Conservation (phyloP, 2,113 vertebrate species). For the Leucoraja erinaceus region DNA sequence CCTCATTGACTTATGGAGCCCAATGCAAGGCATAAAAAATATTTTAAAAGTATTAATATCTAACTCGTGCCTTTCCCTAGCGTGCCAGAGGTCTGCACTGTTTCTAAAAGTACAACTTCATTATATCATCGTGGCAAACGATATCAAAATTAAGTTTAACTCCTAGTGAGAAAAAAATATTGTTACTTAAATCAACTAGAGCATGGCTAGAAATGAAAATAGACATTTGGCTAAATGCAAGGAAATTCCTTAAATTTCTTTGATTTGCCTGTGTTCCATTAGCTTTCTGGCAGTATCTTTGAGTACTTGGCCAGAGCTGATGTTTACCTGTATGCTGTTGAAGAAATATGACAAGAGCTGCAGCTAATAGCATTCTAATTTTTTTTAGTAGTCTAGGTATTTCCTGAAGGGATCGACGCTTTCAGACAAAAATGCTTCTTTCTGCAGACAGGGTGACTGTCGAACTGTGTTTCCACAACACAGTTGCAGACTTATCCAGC, state of each 20-base stretch:
- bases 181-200: constrained; percentile 41
- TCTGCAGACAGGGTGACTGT: constrained; percentile 38
- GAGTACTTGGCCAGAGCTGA: constrained; percentile 40
- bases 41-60: not conserved
- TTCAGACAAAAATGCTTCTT: constrained; percentile 39
- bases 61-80: not conserved
- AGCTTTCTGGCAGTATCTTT: constrained; percentile 38
- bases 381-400: constrained; percentile 39
- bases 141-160: constrained; percentile 29
- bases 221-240: constrained; percentile 40
- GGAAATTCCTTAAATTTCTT: constrained; percentile 42
- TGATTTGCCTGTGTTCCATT: constrained; percentile 43
- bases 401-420: constrained; percentile 38
- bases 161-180: constrained; percentile 16
- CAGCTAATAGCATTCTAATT: constrained; percentile 39
- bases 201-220: constrained; percentile 40
- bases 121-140: constrained; percentile 12
- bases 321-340: constrained; percentile 43
- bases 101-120: constrained; percentile 20
- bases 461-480: constrained; percentile 37
- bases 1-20: not conserved
- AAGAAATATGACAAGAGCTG: constrained; percentile 41
- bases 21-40: not conserved
- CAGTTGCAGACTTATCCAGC: constrained; percentile 34
- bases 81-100: not conserved